phyloP scores from a whole-genome alignment of 2,113 vertebrate genomes.

The Echinops telfairi region DNA sequence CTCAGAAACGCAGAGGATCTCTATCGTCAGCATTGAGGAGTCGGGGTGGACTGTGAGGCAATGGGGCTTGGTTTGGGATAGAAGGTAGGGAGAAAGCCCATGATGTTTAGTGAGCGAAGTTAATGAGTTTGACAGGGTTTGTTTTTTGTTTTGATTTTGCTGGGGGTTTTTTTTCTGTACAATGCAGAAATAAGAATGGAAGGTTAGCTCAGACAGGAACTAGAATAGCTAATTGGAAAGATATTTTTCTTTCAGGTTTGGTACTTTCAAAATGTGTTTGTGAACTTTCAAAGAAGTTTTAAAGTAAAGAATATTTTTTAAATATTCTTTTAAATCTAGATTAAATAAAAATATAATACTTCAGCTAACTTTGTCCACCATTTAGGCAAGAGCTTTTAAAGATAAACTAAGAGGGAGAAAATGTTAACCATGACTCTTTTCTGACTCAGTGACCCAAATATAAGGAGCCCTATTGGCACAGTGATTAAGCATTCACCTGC shows the following conservation, averaged over 20 bases:
- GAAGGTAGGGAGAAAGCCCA: constrained; percentile 53
- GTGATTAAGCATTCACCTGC: too few relatives aligned
- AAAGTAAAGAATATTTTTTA: too few relatives aligned
- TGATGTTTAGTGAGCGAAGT: constrained; percentile 47
- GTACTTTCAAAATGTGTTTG: constrained; percentile 70
- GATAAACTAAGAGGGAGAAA: not conserved
- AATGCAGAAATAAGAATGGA: constrained; percentile 61
- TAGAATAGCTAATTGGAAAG: constrained; percentile 62
- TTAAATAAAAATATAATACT: constrained; percentile 74
- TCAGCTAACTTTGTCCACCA: constrained; percentile 64
- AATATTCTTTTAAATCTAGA: constrained; percentile 43
- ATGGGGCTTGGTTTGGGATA: too few relatives aligned
- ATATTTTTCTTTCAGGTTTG: constrained; percentile 68
- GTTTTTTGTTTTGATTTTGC: too few relatives aligned
- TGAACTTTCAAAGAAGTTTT: constrained; percentile 47
- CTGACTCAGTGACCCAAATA: too few relatives aligned
- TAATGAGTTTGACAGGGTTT: constrained; percentile 66
- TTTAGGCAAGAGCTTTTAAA: constrained; percentile 69
- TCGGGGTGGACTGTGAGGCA: too few relatives aligned
- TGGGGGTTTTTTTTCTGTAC: constrained; percentile 54
- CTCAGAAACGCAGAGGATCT: too few relatives aligned
- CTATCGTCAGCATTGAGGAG: too few relatives aligned
- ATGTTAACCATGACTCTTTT: too few relatives aligned
- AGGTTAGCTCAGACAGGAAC: constrained; percentile 69
- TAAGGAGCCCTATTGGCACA: too few relatives aligned